Base-by-base conservation (phyloP, 2,888 invertebrate species). In the Philaethria dido region DNA sequence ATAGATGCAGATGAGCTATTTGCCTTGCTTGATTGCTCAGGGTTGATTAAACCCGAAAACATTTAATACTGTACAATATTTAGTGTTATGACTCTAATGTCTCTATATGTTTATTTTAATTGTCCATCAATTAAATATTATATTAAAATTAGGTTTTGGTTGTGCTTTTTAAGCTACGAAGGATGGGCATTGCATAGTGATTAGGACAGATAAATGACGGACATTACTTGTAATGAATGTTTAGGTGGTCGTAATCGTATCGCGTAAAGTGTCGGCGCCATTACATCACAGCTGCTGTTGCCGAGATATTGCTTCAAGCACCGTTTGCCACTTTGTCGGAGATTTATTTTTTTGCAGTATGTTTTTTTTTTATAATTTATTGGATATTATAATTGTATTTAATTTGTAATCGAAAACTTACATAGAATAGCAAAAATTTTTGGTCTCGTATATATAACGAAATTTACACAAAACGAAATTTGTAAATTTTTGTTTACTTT, bases 171-270 rank as follows among this genome's bases (percentile, higher is more conserved):
- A 69, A 68, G 33, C 50, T 62, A 8, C 44, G 57, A 64, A 42
- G 59, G 60, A 64, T 62, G 61, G 54, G 80, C 80, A 80, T 82
- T 84, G 85, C 83, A 82, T 83, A 89, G 89, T 91, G 90, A 90
- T 92, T 92, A 90, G 89, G 87, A 83, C 85, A 88, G 88, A 92
- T 92, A 92, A 91, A 92, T 90, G 90, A 89, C 88, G 86, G 91
- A 88, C 90, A 92, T 92, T 91, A 92, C 86, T 88, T 87, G 91
- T 92, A 92, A 92, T 92, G 91, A 92, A 92, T 92, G 92, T 92
- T 92, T 92, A 92, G 92, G 89, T 90, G 89, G 88, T 87, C 92
- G 91, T 92, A 91, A 92, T 92, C 89, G 86, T 88, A 90, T 89
- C 89, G 90, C 89, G 89, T 85, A 89, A 91, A 92, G 89, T 91